phyloP scores from a whole-genome alignment of 2,888 invertebrate species.

The Drosophila siamana region DNA sequence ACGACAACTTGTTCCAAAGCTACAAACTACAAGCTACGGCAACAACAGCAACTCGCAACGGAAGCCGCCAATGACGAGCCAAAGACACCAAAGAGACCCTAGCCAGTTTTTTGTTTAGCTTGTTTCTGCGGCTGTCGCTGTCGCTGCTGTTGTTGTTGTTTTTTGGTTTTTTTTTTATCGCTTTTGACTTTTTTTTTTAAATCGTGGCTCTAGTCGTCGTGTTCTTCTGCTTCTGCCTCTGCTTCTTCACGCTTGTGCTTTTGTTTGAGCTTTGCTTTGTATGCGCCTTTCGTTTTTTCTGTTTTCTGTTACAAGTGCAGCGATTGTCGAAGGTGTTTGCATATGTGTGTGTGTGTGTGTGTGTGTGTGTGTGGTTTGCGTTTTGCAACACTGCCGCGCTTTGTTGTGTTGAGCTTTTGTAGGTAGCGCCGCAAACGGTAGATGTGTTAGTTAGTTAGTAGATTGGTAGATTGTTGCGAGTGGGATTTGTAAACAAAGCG shows the following conservation, averaged over 20 bases:
- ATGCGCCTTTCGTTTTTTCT: slow-evolving; percentile 60
- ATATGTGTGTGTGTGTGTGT: neutral
- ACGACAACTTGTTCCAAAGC: slow-evolving; percentile 65
- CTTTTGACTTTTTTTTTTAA: slow-evolving; percentile 45
- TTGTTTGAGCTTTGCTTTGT: slow-evolving; percentile 68
- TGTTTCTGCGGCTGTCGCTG: neutral
- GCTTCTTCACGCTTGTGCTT: slow-evolving; percentile 34
- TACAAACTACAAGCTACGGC: slow-evolving; percentile 42
- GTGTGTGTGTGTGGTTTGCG: slow-evolving; percentile 29
- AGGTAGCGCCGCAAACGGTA: slow-evolving; percentile 2
- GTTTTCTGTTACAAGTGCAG: slow-evolving; percentile 63
- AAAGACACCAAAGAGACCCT: slow-evolving; percentile 55
- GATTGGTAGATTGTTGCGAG: slow-evolving; percentile 13
- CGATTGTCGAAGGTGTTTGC: slow-evolving; percentile 28
- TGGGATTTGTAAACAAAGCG: slow-evolving; percentile 35
- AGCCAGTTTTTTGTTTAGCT: slow-evolving; percentile 49
- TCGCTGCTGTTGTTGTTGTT: neutral
- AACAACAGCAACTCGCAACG: slow-evolving; percentile 60
- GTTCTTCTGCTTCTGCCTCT: slow-evolving; percentile 19
- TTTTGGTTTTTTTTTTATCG: slow-evolving; percentile 38
- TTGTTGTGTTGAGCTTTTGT: slow-evolving; percentile 29
- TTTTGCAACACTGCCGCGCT: slow-evolving; percentile 63
- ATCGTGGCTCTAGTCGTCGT: slow-evolving; percentile 6
- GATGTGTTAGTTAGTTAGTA: neutral
- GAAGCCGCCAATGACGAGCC: slow-evolving; percentile 77